phyloP scores from a whole-genome alignment of 2,113 vertebrate species.

The Nothocercus julius region DNA sequence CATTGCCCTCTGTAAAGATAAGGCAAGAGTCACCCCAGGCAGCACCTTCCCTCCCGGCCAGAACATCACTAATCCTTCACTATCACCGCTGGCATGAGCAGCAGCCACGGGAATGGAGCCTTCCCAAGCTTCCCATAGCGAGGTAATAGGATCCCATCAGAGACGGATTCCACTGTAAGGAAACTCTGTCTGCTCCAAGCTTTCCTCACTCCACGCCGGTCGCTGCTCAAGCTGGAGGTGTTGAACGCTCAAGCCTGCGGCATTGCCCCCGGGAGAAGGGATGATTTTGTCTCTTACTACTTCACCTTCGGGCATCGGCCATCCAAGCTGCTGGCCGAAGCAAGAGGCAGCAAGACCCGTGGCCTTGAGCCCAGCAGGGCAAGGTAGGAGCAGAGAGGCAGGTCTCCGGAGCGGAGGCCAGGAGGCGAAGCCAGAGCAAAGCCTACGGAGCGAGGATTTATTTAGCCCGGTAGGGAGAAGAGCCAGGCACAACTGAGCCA shows the following conservation, averaged over 20 bases:
- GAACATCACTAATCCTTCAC: neutral
- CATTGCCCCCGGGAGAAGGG: neutral
- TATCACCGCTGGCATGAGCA: neutral
- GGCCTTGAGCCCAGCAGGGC: neutral
- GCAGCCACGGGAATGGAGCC: neutral
- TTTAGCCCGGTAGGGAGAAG: neutral
- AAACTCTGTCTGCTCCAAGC: neutral
- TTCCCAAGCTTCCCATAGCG: neutral
- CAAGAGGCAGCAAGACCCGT: neutral
- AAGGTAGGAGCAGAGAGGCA: neutral
- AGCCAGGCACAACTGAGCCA: neutral
- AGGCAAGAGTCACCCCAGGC: neutral
- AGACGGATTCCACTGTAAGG: neutral
- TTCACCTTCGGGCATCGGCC: neutral
- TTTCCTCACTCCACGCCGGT: neutral
- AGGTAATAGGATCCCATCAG: neutral
- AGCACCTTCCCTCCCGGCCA: neutral
- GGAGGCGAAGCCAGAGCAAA: neutral
- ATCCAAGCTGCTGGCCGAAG: neutral
- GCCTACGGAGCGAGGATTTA: neutral
- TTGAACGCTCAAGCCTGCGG: rapidly evolving
- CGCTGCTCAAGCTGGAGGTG: neutral
- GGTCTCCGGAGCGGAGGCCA: neutral
- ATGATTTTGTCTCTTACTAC: neutral
- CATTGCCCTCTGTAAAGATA: neutral